Conservation (phyloP, 1,140 invertebrate genomes). For the Philopotamus ludificatus region DNA sequence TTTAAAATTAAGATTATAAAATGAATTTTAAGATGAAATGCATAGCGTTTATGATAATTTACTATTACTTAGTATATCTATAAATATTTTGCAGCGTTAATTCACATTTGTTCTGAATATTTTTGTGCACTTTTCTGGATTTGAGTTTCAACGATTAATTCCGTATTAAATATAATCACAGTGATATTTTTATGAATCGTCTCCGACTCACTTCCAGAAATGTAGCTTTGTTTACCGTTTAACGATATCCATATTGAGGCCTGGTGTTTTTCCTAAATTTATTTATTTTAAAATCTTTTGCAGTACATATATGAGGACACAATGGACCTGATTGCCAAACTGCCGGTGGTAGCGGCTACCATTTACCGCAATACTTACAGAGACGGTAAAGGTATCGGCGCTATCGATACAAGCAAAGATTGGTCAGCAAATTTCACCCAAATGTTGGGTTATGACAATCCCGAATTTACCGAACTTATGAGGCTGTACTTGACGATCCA, state of each 20-base stretch:
- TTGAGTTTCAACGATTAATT: too few relatives aligned
- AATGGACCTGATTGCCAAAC: conserved; percentile 95
- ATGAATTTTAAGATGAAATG: too few relatives aligned
- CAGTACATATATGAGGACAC: conserved; percentile 91
- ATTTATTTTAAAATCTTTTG: conserved; percentile 44
- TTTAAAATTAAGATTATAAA: too few relatives aligned
- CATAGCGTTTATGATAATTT: too few relatives aligned
- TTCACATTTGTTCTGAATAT: too few relatives aligned
- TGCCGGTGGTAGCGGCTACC: conserved; percentile 91
- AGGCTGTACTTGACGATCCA: conserved; percentile 95
- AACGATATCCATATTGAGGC: too few relatives aligned
- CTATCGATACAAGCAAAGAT: conserved; percentile 87
- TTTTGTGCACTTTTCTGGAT: neutral
- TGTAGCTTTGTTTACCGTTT: too few relatives aligned
- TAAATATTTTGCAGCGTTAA: too few relatives aligned
- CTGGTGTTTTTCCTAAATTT: too few relatives aligned
- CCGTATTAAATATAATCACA: neutral
- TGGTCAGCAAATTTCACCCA: conserved; percentile 92
- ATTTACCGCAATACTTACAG: conserved; percentile 91
- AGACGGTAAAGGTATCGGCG: conserved; percentile 81
- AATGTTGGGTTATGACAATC: conserved; percentile 90
- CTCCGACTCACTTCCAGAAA: too few relatives aligned
- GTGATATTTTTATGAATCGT: neutral
- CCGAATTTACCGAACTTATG: conserved; percentile 89
- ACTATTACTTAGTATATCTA: too few relatives aligned